phyloP scores from a whole-genome alignment of 2,888 invertebrate species.

The Calameuta filiformis region DNA sequence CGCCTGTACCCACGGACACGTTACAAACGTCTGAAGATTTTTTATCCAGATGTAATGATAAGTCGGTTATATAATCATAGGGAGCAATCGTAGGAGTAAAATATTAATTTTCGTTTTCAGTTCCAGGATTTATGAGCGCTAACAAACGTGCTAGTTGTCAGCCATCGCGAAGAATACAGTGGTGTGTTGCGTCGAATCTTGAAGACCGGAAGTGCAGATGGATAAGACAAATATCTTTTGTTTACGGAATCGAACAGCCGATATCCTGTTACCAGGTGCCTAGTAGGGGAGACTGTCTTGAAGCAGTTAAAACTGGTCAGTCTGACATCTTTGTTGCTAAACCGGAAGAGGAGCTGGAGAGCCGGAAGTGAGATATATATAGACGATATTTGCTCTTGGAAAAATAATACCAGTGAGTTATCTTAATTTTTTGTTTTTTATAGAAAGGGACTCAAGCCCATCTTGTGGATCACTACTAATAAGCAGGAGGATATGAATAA shows the following conservation, averaged over 20 bases:
- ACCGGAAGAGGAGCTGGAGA: constrained; percentile 78
- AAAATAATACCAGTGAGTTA: not conserved
- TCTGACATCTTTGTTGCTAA: constrained; percentile 80
- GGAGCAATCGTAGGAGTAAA: not conserved
- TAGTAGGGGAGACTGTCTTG: constrained; percentile 75
- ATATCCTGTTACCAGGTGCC: constrained; percentile 79
- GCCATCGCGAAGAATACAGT: constrained; percentile 54
- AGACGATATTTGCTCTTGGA: not conserved
- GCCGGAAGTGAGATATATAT: constrained; percentile 70
- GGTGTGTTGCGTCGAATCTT: constrained; percentile 76
- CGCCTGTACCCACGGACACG: constrained; percentile 62
- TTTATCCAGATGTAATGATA: constrained; percentile 67
- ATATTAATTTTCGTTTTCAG: constrained; percentile 29
- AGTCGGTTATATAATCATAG: not conserved
- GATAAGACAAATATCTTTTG: constrained; percentile 79
- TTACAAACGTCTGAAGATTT: constrained; percentile 75
- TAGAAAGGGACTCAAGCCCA: constrained; percentile 71
- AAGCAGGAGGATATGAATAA: constrained; percentile 72
- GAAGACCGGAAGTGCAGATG: constrained; percentile 84
- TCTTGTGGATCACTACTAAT: constrained; percentile 73
- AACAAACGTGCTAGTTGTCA: constrained; percentile 54
- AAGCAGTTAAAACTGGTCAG: constrained; percentile 71
- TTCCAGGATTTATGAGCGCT: constrained; percentile 60
- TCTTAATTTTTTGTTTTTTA: constrained; percentile 47
- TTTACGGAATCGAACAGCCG: constrained; percentile 82